These are phyloP conservation scores for Pristionchus arcanus DNA, from an alignment of 2,888 invertebrate genomes.

Conservation along the genomic window DNA sequence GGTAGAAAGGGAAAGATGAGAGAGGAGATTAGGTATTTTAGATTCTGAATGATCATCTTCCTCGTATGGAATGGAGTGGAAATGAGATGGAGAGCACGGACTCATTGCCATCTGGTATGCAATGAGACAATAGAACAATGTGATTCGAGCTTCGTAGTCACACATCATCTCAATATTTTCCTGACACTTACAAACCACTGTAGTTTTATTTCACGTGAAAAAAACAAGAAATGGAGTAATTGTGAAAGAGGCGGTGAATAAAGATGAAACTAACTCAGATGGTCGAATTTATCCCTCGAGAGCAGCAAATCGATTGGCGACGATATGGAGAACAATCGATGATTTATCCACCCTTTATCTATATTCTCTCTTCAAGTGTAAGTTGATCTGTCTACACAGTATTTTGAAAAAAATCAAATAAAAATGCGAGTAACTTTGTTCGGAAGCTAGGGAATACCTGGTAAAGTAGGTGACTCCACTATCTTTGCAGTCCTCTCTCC, in stretches of 20 bases:
- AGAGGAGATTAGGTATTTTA: not conserved
- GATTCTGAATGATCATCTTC: slow-evolving; percentile 5
- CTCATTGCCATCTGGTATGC: not conserved
- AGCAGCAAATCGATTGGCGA: not conserved
- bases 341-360: slow-evolving; percentile 13
- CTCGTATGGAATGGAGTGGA: slow-evolving; percentile 50
- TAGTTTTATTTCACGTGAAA: no score
- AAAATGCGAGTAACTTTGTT: no score
- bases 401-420: no score
- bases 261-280: no score
- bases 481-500: slow-evolving; percentile 22
- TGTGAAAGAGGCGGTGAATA: not conserved
- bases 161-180: no score
- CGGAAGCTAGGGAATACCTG: no score
- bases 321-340: slow-evolving; percentile 34
- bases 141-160: not conserved
- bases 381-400: not conserved
- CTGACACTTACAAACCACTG: not conserved
- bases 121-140: not conserved
- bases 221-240: no score
- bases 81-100: slow-evolving; percentile 32
- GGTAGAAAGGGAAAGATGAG: not conserved
- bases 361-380: slow-evolving; percentile 48
- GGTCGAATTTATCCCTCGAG: slow-evolving; percentile 41
- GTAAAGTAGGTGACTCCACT: no score